These are phyloP conservation scores for Tridacna gigas DNA, from an alignment of 2,888 invertebrate genomes.

Conservation along the genomic window DNA sequence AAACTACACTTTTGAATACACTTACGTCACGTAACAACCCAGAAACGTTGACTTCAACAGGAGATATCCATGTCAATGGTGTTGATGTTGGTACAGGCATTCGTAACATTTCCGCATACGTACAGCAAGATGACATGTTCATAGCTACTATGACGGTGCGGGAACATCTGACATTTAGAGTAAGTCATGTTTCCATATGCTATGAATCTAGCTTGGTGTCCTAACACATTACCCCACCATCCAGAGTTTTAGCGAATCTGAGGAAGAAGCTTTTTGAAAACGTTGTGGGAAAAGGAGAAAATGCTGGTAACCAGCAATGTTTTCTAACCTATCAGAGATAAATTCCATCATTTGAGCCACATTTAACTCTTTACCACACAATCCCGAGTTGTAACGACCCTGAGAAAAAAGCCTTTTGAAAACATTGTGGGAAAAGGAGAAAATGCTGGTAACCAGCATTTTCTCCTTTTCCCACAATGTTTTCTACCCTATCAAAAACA, in stretches of 20 bases:
- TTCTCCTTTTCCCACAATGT: not conserved
- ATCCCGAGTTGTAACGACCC: no score
- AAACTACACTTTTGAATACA: constrained; percentile 96
- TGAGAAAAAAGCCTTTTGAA: not conserved
- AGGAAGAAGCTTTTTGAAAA: not conserved
- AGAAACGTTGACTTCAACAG: constrained; percentile 79
- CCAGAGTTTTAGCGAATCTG: not conserved
- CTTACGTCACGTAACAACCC: constrained; percentile 92
- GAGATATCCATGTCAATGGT: constrained; percentile 88
- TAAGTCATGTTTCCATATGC: constrained; percentile 80
- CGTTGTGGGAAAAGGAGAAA: not conserved
- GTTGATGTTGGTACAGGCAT: constrained; percentile 84
- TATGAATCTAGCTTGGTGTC: not conserved
- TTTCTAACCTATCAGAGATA: no score
- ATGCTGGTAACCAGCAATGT: not conserved
- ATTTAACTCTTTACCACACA: no score
- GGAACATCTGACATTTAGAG: constrained; percentile 96
- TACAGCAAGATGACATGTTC: constrained; percentile 97
- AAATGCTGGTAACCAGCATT: not conserved
- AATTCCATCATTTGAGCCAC: no score
- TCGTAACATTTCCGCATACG: constrained; percentile 90
- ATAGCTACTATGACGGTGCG: constrained; percentile 95
- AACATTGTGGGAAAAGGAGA: not conserved
- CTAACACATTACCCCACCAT: not conserved
- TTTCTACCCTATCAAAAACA: no score